Conservation (phyloP, 1,140 invertebrate species). For the Musca vetustissima region DNA sequence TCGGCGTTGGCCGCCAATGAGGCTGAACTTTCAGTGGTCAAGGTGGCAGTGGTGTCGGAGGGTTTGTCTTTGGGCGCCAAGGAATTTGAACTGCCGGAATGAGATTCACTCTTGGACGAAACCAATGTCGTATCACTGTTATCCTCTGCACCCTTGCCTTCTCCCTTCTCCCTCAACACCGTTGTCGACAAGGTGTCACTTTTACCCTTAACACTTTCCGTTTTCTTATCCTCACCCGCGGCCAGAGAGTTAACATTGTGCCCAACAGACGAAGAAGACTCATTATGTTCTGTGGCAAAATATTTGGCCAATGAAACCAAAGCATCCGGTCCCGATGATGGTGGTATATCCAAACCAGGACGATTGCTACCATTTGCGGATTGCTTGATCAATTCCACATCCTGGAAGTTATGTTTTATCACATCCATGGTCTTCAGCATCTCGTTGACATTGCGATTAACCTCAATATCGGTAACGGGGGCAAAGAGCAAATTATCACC, state of each 20-base stretch:
- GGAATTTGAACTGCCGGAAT: neutral
- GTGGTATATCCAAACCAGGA: constrained; percentile 65
- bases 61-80: constrained; percentile 29
- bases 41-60: constrained; percentile 39
- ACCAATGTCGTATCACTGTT: too few relatives aligned
- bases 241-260: constrained; percentile 14
- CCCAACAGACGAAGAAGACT: constrained; percentile 52
- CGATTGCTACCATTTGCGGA: constrained; percentile 44
- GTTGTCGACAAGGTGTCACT: neutral
- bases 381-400: constrained; percentile 18
- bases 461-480: constrained; percentile 38
- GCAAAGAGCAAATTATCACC: constrained; percentile 44
- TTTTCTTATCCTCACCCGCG: constrained; percentile 6
- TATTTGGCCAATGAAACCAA: constrained; percentile 76
- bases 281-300: constrained; percentile 70
- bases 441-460: constrained; percentile 55
- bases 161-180: neutral
- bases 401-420: constrained; percentile 43
- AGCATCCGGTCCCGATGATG: constrained; percentile 72
- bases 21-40: constrained; percentile 40
- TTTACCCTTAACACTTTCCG: neutral
- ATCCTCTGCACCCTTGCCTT: too few relatives aligned
- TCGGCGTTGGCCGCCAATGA: constrained; percentile 44
- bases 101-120: neutral
- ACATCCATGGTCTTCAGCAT: constrained; percentile 56